A percentile compares a stretch with the other conserved stretches of the same genome.
Evolutionary conservation across 1,140 invertebrate species (phyloP).

Genomic region (Propsilocerus akamusi): DNA sequence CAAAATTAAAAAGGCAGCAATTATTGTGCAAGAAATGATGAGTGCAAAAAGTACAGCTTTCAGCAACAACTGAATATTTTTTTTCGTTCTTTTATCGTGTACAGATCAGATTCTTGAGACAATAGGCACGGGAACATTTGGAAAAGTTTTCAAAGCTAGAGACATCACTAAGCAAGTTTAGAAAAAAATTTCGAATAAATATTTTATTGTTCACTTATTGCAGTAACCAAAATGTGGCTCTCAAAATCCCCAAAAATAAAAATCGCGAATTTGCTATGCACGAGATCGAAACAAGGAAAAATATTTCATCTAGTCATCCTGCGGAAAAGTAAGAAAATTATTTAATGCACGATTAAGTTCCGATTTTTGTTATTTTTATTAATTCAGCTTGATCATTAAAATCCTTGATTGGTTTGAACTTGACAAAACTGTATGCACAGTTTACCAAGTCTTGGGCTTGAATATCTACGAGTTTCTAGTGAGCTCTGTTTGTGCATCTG

Average conservation of each 20-base stretch:
- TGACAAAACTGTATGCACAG: conserved; percentile 97
- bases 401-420: conserved; percentile 99
- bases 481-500: conserved; percentile 26
- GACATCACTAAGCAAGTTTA: conserved; percentile 76
- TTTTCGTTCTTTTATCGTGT: conserved; percentile 37
- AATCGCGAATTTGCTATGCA: conserved; percentile 97
- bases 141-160: conserved; percentile 97
- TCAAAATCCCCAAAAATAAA: conserved; percentile 99
- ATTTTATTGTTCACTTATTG: conserved; percentile 20
- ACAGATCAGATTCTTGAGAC: conserved; percentile 97
- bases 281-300: conserved; percentile 97
- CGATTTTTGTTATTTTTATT: conserved; percentile 12
- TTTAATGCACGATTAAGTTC: neutral
- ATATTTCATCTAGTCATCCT: conserved; percentile 85
- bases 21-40: too few relatives aligned
- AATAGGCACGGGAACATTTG: conserved; percentile 98
- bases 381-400: conserved; percentile 81
- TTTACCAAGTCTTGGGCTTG: conserved; percentile 96
- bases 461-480: conserved; percentile 99
- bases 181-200: neutral
- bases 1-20: too few relatives aligned
- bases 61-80: too few relatives aligned
- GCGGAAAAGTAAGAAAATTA: conserved; percentile 75
- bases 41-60: too few relatives aligned
- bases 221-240: conserved; percentile 79